phyloP scores from a whole-genome alignment of 2,888 invertebrate genomes.

The Galerucella pusilla region DNA sequence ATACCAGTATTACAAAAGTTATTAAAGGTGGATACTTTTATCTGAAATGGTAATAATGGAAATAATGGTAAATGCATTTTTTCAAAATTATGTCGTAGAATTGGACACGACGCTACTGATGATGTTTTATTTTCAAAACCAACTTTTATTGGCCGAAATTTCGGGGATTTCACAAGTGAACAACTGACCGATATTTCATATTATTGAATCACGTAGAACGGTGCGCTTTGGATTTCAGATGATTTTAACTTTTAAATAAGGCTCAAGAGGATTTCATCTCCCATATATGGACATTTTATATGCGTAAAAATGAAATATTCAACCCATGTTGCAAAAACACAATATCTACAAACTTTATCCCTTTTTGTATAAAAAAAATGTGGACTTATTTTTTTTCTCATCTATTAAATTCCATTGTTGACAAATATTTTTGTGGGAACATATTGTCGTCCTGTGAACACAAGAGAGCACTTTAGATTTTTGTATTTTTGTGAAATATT shows the following conservation, averaged over 20 bases:
- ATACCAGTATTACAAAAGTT: no score
- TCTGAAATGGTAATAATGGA: no score
- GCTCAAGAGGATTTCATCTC: conserved; percentile 6
- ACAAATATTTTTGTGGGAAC: conserved; percentile 35
- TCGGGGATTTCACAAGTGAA: conserved; percentile 8
- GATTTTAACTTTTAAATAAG: conserved; percentile 12
- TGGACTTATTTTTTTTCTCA: not conserved
- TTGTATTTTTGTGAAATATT: conserved; percentile 28
- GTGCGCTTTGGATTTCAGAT: not conserved
- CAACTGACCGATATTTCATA: conserved; percentile 12
- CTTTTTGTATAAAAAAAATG: no score
- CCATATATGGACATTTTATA: not conserved
- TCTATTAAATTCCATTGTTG: conserved; percentile 33
- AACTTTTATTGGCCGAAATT: conserved; percentile 10
- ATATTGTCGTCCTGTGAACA: conserved; percentile 30
- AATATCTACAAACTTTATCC: not conserved
- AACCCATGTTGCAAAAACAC: not conserved
- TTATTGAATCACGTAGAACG: conserved; percentile 2
- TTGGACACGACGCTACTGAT: not conserved
- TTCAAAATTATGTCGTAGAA: not conserved
- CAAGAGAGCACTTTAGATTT: conserved; percentile 29
- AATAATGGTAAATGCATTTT: no score
- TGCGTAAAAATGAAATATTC: not conserved
- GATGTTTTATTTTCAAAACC: conserved; percentile 2
- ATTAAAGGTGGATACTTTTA: no score